A percentile compares a stretch with the other conserved stretches of the same genome.
Evolutionary conservation across 1,140 invertebrate species (phyloP).

Genomic region (Ephestia elutella): DNA sequence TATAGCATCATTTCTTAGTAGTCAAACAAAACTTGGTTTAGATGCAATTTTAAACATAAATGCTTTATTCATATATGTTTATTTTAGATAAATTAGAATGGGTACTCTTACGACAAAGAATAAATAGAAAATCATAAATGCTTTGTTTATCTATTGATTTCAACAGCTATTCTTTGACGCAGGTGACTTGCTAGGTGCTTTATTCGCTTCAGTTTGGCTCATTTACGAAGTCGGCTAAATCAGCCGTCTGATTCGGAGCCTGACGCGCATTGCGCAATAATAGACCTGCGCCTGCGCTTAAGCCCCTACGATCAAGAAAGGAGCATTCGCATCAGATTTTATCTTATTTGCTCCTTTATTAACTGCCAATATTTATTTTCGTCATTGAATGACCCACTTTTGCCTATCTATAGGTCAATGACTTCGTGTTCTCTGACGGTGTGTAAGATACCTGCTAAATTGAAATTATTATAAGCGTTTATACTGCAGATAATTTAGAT

Average conservation of each 20-base stretch:
- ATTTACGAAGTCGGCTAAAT: conserved; percentile 43
- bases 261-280: conserved; percentile 43
- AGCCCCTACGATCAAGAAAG: conserved; percentile 34
- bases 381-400: conserved; percentile 23
- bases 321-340: conserved; percentile 35
- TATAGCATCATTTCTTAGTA: too few species aligned
- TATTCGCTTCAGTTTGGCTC: conserved; percentile 41
- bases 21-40: too few species aligned
- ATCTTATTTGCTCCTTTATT: conserved; percentile 21
- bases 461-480: background rate
- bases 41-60: too few species aligned
- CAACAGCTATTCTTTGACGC: conserved; percentile 20
- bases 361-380: conserved; percentile 19
- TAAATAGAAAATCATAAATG: too few species aligned
- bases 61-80: too few species aligned
- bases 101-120: too few species aligned
- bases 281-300: conserved; percentile 37
- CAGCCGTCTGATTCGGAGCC: conserved; percentile 33
- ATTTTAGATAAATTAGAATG: too few species aligned
- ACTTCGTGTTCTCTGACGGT: conserved; percentile 7
- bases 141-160: background rate
- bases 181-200: conserved; percentile 29
- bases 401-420: conserved; percentile 5
- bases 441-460: background rate
- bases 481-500: background rate